A percentile compares a stretch with the other conserved stretches of the same genome.
These are phyloP conservation scores for Atrichornis clamosus DNA, from an alignment of 2,113 vertebrate species.

Conservation along the genomic window DNA sequence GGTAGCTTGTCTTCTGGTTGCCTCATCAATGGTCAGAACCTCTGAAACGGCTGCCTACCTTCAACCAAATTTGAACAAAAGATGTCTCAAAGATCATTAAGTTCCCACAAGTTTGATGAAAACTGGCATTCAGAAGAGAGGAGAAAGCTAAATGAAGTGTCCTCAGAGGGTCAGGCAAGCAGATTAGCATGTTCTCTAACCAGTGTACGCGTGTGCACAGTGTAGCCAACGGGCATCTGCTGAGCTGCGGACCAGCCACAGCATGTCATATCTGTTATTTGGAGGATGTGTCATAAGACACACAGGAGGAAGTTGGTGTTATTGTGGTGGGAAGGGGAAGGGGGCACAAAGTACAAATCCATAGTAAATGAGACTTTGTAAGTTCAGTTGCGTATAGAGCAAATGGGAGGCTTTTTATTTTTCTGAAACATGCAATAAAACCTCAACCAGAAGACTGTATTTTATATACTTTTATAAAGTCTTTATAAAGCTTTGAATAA, in stretches of 20 bases:
- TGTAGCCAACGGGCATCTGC: not conserved
- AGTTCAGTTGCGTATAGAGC: not conserved
- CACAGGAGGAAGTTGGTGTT: conserved; percentile 33
- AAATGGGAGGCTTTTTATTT: not conserved
- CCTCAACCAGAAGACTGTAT: not conserved
- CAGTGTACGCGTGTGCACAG: accelerated
- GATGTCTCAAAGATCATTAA: not conserved
- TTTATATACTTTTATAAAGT: not conserved
- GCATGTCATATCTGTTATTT: not conserved
- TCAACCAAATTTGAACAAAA: not conserved
- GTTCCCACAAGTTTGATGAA: not conserved
- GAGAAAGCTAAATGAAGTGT: not conserved
- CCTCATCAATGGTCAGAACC: not conserved
- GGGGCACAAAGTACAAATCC: not conserved
- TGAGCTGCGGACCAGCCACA: not conserved
- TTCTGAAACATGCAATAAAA: not conserved
- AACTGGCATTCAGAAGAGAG: not conserved
- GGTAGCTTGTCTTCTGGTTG: not conserved
- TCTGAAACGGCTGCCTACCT: not conserved
- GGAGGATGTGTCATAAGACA: conserved; percentile 42
- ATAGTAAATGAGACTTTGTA: not conserved
- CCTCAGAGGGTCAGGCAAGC: not conserved
- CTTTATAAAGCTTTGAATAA: not conserved
- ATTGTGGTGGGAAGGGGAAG: not conserved
- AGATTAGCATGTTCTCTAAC: not conserved